Evolutionary conservation across 2,797 vertebrate genomes (phyloP).

Genomic region (Chanos chanos): DNA sequence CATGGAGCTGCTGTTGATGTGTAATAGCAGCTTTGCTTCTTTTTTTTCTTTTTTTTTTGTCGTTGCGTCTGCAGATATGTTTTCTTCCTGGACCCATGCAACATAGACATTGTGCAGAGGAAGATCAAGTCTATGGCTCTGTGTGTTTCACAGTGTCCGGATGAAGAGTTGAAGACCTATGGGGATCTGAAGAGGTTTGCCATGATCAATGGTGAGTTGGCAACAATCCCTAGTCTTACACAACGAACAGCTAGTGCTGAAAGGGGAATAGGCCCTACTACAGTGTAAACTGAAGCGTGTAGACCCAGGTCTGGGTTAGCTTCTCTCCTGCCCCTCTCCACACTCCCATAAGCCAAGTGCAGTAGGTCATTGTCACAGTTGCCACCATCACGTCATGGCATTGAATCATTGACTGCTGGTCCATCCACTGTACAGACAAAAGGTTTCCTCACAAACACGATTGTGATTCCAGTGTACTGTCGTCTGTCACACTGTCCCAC

Average conservation of each 20-base stretch:
- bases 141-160: constrained; percentile 89
- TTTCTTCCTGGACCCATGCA: constrained; percentile 97
- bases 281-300: too few species aligned
- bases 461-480: constrained; percentile 18
- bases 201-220: constrained; percentile 83
- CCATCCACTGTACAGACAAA: constrained; percentile 24
- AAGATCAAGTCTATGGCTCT: constrained; percentile 90
- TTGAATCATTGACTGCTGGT: constrained; percentile 16
- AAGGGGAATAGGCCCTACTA: too few species aligned
- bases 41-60: too few species aligned
- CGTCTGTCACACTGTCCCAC: constrained; percentile 21
- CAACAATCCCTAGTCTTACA: background rate
- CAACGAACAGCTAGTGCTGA: too few species aligned
- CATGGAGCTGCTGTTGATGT: too few species aligned
- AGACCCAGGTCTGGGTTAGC: too few species aligned
- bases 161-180: constrained; percentile 81
- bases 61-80: constrained; percentile 77
- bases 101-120: constrained; percentile 89
- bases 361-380: constrained; percentile 25
- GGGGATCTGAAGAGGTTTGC: constrained; percentile 89
- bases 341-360: too few species aligned
- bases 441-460: constrained; percentile 1
- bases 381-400: constrained; percentile 33
- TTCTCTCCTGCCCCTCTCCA: too few species aligned
- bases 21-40: too few species aligned